Conservation (phyloP, 2,888 invertebrate genomes). For the Pollenia amentaria region DNA sequence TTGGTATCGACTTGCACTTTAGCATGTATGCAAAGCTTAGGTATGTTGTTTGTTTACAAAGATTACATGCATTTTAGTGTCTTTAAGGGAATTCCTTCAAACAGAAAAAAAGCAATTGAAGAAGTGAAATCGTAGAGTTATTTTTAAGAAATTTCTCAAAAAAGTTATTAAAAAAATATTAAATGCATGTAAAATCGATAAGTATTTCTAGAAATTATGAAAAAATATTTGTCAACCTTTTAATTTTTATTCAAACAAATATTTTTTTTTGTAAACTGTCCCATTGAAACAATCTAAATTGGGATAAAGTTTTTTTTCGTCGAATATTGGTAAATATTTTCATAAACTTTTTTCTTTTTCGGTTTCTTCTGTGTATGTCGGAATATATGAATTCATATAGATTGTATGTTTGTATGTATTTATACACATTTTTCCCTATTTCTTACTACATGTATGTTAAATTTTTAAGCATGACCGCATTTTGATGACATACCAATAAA, state of each 20-base stretch:
- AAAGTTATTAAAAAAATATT: too few species aligned
- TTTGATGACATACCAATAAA: slow-evolving; percentile 74
- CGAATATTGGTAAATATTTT: neutral
- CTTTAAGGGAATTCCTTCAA: too few species aligned
- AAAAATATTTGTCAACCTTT: neutral
- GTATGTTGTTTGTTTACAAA: too few species aligned
- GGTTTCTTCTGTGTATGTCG: neutral
- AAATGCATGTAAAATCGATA: too few species aligned
- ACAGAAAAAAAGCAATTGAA: too few species aligned
- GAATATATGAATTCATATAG: neutral
- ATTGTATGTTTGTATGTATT: neutral
- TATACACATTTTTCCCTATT: neutral
- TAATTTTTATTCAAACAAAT: neutral
- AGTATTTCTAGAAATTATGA: neutral
- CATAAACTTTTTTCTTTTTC: neutral
- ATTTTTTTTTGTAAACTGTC: neutral
- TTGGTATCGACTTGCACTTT: too few species aligned
- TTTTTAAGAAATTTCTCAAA: too few species aligned
- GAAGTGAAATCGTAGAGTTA: too few species aligned
- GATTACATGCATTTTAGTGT: too few species aligned
- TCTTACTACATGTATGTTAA: slow-evolving; percentile 43
- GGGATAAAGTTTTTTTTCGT: slow-evolving; percentile 4
- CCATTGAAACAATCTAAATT: slow-evolving; percentile 5
- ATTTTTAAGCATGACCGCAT: slow-evolving; percentile 73
- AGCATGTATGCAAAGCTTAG: too few species aligned